Evolutionary conservation across 2,113 vertebrate genomes (phyloP).

Genomic region (Scomber scombrus): DNA sequence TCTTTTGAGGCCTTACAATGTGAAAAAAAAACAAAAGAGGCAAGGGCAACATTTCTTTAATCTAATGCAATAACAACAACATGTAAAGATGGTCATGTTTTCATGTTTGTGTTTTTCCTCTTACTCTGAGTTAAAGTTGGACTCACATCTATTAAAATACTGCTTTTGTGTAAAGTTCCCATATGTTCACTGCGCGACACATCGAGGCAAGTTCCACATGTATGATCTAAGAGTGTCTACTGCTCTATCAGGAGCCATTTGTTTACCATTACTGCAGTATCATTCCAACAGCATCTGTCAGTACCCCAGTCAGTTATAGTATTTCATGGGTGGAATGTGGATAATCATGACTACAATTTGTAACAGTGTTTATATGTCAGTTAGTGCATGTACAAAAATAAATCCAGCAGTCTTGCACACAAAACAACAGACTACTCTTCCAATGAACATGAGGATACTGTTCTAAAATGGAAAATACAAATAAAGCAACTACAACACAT

Average conservation of each 20-base stretch:
- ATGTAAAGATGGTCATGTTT: neutral
- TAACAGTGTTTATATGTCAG: neutral
- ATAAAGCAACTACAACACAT: neutral
- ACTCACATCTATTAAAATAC: neutral
- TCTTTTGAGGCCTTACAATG: constrained; percentile 12
- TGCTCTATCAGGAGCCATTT: constrained; percentile 20
- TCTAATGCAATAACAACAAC: neutral
- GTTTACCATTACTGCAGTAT: neutral
- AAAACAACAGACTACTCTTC: neutral
- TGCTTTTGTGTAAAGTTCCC: neutral
- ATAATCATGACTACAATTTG: constrained; percentile 22
- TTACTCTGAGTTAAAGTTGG: neutral
- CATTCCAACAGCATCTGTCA: constrained; percentile 26
- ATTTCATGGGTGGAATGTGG: constrained; percentile 16
- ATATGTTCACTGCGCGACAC: constrained; percentile 22
- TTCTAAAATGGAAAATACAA: neutral
- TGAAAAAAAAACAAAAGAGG: constrained; percentile 13
- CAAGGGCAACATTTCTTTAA: neutral
- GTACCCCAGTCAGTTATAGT: neutral
- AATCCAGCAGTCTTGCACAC: neutral
- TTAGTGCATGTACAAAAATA: neutral
- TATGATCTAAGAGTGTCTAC: constrained; percentile 7
- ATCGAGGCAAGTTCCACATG: constrained; percentile 11
- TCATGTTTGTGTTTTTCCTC: neutral
- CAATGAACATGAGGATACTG: neutral